A percentile compares a stretch with the other conserved stretches of the same genome.
Evolutionary conservation across 2,113 vertebrate species (phyloP).

Genomic region (Neotoma lepida): DNA sequence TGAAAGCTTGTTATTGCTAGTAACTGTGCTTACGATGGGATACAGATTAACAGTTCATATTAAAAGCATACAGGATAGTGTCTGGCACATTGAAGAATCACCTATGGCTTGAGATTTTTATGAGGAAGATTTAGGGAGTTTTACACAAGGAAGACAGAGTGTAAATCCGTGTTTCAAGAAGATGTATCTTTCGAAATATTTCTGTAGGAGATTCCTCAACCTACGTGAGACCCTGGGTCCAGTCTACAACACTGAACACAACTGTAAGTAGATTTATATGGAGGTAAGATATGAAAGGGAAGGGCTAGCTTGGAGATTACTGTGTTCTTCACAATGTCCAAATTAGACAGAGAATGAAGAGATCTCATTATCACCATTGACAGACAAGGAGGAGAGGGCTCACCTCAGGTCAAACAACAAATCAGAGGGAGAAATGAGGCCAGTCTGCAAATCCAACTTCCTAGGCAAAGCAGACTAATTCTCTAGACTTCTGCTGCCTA

Average conservation of each 20-base stretch:
- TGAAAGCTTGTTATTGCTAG: neutral
- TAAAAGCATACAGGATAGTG: neutral
- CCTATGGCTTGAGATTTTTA: neutral
- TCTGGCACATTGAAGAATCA: neutral
- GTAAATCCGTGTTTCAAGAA: constrained; percentile 27
- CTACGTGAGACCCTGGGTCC: neutral
- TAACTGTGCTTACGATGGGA: neutral
- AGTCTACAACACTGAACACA: neutral
- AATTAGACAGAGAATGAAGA: constrained; percentile 58
- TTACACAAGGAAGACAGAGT: neutral
- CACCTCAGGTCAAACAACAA: constrained; percentile 65
- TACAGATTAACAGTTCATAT: neutral
- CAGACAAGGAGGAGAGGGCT: constrained; percentile 58
- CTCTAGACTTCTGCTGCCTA: constrained; percentile 47
- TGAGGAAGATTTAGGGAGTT: neutral
- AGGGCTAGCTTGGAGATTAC: constrained; percentile 44
- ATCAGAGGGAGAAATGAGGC: constrained; percentile 59
- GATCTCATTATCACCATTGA: constrained; percentile 69
- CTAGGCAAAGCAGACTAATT: constrained; percentile 52
- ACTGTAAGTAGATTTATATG: neutral
- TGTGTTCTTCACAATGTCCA: constrained; percentile 46
- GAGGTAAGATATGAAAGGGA: neutral
- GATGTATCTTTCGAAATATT: neutral
- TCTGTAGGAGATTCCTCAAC: neutral
- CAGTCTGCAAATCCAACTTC: constrained; percentile 18